A percentile compares a stretch with the other conserved stretches of the same genome.
These are phyloP conservation scores for Protodeltote pygarga DNA, from an alignment of 2,888 invertebrate species.

Conservation along the genomic window DNA sequence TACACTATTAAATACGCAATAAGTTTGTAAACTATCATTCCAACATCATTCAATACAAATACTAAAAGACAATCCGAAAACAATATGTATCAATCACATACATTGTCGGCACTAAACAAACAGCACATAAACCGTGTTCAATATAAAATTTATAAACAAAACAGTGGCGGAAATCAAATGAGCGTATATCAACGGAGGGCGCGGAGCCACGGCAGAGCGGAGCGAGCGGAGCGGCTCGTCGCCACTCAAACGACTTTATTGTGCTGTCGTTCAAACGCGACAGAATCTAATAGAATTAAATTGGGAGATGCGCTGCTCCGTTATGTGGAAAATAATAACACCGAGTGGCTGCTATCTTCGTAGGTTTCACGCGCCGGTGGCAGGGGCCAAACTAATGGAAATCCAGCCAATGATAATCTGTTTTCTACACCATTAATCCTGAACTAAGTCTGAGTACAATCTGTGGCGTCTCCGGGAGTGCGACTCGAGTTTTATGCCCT, in stretches of 20 bases:
- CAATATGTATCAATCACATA: slow-evolving; percentile 36
- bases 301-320: slow-evolving; percentile 81
- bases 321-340: slow-evolving; percentile 87
- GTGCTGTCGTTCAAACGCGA: slow-evolving; percentile 84
- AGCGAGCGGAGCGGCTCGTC: slow-evolving; percentile 52
- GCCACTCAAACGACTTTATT: slow-evolving; percentile 80
- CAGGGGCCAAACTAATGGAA: slow-evolving; percentile 85
- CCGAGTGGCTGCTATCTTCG: slow-evolving; percentile 78
- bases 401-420: slow-evolving; percentile 87
- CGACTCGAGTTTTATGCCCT: slow-evolving; percentile 85
- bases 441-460: slow-evolving; percentile 86
- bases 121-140: slow-evolving; percentile 35
- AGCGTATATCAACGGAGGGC: slow-evolving; percentile 63
- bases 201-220: slow-evolving; percentile 44
- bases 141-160: slow-evolving; percentile 54
- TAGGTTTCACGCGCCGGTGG: slow-evolving; percentile 85
- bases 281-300: slow-evolving; percentile 86
- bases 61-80: slow-evolving; percentile 19
- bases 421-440: slow-evolving; percentile 88
- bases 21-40: no score
- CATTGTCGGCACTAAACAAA: slow-evolving; percentile 35
- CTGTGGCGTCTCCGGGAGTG: slow-evolving; percentile 83
- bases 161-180: slow-evolving; percentile 63
- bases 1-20: no score
- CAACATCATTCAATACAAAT: neutral